These are phyloP conservation scores for Neolamprologus modestus DNA, from an alignment of 2,113 vertebrate genomes.

Conservation along the genomic window DNA sequence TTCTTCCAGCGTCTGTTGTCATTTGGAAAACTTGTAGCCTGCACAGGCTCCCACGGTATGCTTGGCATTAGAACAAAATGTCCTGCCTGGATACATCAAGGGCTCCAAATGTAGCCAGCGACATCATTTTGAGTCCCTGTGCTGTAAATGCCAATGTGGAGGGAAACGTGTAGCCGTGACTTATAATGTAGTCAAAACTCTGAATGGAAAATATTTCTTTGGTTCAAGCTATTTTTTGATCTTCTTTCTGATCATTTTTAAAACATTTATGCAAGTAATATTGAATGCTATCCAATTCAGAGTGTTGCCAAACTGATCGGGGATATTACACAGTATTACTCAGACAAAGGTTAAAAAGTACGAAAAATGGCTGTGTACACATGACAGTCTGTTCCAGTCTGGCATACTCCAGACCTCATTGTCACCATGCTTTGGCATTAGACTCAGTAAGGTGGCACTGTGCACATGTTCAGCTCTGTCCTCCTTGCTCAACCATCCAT, in stretches of 20 bases:
- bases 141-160: background rate
- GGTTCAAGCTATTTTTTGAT: background rate
- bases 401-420: background rate
- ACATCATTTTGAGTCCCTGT: background rate
- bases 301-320: background rate
- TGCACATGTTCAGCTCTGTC: slow-evolving; percentile 43
- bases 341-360: background rate
- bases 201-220: background rate
- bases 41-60: background rate
- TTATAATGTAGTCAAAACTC: background rate
- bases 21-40: background rate
- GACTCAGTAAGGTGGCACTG: slow-evolving; percentile 48
- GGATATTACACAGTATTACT: background rate
- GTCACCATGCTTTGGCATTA: slow-evolving; percentile 28
- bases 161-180: background rate
- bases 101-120: background rate
- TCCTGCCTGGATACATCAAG: background rate
- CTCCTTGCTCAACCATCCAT: slow-evolving; percentile 55
- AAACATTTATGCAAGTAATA: background rate
- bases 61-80: background rate
- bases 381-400: background rate
- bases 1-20: background rate
- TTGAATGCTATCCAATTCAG: background rate
- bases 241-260: background rate
- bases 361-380: background rate